Evolutionary conservation across 2,797 vertebrate genomes (phyloP).

Genomic region (Brotula barbata): DNA sequence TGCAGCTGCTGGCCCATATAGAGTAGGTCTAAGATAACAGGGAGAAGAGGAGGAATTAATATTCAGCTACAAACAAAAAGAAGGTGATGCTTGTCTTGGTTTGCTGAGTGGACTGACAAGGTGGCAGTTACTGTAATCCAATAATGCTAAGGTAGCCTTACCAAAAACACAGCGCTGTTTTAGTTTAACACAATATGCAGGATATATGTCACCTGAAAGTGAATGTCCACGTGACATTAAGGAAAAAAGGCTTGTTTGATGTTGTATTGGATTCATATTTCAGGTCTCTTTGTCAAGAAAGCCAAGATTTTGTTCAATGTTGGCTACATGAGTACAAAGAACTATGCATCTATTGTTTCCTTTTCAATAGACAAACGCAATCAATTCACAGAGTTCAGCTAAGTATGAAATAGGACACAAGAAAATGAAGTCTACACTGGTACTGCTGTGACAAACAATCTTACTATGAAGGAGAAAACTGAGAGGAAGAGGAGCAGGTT

Average conservation of each 20-base stretch:
- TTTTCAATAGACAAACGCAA: neutral
- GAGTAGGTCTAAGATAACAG: slow-evolving; percentile 87
- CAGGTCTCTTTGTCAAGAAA: neutral
- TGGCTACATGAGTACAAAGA: no score
- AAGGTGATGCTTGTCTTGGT: neutral
- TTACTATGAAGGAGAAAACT: slow-evolving; percentile 90
- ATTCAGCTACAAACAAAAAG: neutral
- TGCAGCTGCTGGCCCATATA: slow-evolving; percentile 96
- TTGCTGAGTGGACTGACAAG: neutral
- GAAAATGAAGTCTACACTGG: neutral
- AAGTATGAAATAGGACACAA: neutral
- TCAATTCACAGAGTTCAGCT: neutral
- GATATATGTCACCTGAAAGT: neutral
- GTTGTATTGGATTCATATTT: neutral
- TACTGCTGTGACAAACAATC: slow-evolving; percentile 28
- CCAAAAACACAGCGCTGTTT: neutral
- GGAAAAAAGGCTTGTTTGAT: neutral
- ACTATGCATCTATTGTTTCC: no score
- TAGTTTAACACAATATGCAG: neutral
- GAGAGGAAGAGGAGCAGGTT: slow-evolving; percentile 91
- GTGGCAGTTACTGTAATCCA: slow-evolving; percentile 2
- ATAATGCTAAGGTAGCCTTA: neutral
- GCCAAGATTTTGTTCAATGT: neutral
- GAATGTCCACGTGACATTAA: neutral
- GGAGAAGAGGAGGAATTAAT: neutral